Evolutionary conservation across 2,888 invertebrate genomes (phyloP).

Genomic region (Imbricaverruca yamaguchii): DNA sequence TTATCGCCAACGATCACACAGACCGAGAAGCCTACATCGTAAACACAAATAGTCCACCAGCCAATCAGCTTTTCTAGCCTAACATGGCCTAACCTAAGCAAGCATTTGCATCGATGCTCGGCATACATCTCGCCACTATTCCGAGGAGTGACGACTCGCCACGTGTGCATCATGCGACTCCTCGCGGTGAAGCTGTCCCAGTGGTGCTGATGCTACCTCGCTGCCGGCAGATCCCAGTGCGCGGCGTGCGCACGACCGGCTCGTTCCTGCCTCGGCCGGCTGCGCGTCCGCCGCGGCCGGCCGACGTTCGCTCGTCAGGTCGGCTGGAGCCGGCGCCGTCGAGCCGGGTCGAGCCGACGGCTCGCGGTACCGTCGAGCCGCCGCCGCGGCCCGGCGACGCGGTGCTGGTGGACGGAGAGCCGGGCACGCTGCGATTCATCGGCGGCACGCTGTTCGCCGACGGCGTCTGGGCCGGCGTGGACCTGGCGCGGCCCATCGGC

Average conservation of each 20-base stretch:
- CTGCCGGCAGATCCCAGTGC: not conserved
- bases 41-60: no score
- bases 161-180: no score
- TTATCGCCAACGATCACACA: no score
- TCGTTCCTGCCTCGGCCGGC: not conserved
- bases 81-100: no score
- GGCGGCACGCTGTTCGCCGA: conserved; percentile 34
- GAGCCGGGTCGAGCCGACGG: no score
- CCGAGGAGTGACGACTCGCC: no score
- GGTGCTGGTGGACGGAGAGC: conserved; percentile 18
- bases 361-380: not conserved
- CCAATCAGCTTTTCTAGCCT: no score
- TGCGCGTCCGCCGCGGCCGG: not conserved
- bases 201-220: no score
- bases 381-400: not conserved
- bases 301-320: not conserved
- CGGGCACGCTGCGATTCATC: conserved; percentile 31
- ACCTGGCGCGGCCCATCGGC: conserved; percentile 33
- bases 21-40: no score
- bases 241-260: not conserved
- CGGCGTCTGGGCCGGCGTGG: conserved; percentile 34
- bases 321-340: not conserved
- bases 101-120: no score
- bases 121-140: no score
- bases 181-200: no score